Evolutionary conservation across 2,113 vertebrate species (phyloP).

Genomic region (Melanotaenia duboulayi): DNA sequence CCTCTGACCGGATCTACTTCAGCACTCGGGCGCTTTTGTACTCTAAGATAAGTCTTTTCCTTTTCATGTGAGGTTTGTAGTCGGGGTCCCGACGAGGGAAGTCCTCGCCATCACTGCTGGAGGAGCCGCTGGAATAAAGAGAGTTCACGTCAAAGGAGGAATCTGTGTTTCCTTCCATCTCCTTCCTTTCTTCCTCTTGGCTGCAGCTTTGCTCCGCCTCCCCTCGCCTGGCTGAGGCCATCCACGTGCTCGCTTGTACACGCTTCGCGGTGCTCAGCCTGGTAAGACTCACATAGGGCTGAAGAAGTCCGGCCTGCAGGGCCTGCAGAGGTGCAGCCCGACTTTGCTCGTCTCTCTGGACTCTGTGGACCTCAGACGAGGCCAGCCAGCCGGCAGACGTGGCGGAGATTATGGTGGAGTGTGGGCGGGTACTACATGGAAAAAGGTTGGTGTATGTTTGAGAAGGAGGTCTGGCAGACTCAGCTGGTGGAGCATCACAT

Average conservation of each 20-base stretch:
- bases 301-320: constrained; percentile 43
- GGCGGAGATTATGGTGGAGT: background rate
- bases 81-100: constrained; percentile 29
- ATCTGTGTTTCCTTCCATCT: background rate
- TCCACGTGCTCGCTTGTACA: background rate
- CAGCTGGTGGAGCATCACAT: too few species aligned
- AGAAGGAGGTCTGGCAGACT: background rate
- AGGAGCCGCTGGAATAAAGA: constrained; percentile 64
- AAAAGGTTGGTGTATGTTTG: background rate
- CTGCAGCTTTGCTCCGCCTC: background rate
- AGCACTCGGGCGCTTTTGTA: constrained; percentile 4
- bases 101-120: constrained; percentile 37
- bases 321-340: constrained; percentile 56
- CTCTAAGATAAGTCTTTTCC: constrained; percentile 25
- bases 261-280: constrained; percentile 55
- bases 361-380: background rate
- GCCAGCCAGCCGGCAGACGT: background rate
- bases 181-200: background rate
- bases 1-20: too few species aligned
- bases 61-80: constrained; percentile 54
- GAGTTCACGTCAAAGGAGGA: constrained; percentile 63
- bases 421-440: background rate
- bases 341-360: background rate
- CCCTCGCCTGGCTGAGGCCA: background rate
- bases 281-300: constrained; percentile 68